phyloP scores from a whole-genome alignment of 1,140 invertebrate genomes.

The Drosophila ficusphila region DNA sequence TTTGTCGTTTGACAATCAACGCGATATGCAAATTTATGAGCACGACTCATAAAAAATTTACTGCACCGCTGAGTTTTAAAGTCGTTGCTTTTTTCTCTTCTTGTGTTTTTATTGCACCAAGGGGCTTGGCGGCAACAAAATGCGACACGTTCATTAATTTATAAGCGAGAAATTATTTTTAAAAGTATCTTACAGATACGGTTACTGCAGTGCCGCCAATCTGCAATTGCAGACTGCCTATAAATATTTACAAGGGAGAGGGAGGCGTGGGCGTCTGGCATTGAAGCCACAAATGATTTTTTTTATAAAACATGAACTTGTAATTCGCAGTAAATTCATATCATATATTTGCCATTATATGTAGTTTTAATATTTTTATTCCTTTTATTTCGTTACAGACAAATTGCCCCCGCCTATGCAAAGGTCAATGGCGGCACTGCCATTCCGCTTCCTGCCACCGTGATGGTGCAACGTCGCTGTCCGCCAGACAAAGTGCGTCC shows the following conservation, averaged over 20 bases:
- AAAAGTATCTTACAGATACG: constrained; percentile 58
- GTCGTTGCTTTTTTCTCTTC: constrained; percentile 9
- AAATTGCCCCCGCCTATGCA: constrained; percentile 87
- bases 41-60: constrained; percentile 23
- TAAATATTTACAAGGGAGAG: neutral
- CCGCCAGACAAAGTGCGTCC: constrained; percentile 90
- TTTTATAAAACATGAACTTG: constrained; percentile 19
- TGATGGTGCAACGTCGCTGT: constrained; percentile 89
- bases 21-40: constrained; percentile 66
- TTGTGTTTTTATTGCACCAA: constrained; percentile 23
- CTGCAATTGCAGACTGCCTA: constrained; percentile 16
- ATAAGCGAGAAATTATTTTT: constrained; percentile 53
- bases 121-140: constrained; percentile 47
- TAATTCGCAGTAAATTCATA: constrained; percentile 12
- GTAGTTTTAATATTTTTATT: constrained; percentile 21
- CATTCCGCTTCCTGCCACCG: constrained; percentile 90
- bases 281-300: constrained; percentile 39
- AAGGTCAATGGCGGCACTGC: constrained; percentile 87
- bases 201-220: constrained; percentile 41
- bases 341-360: constrained; percentile 12
- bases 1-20: constrained; percentile 13
- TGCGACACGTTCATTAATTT: constrained; percentile 62
- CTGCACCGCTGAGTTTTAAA: constrained; percentile 35
- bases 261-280: constrained; percentile 37
- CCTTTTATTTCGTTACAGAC: constrained; percentile 85